These are phyloP conservation scores for Mactra quadrangularis DNA, from an alignment of 1,140 invertebrate species.

Conservation along the genomic window DNA sequence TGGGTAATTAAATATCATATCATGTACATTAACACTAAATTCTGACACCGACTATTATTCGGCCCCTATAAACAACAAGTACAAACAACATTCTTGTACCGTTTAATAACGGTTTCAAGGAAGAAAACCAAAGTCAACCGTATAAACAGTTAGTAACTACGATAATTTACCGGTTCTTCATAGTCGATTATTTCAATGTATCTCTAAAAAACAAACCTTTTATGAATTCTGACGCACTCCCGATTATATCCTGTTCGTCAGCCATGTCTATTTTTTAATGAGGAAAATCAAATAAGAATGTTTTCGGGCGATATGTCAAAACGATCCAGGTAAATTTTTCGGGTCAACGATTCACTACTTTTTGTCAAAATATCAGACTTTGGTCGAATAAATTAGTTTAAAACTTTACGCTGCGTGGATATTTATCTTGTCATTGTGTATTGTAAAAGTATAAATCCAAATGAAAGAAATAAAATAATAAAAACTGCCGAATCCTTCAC, in stretches of 20 bases:
- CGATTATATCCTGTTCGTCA: constrained; percentile 83
- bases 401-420: constrained; percentile 25
- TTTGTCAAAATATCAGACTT: constrained; percentile 34
- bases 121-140: constrained; percentile 44
- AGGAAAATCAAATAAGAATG: not conserved
- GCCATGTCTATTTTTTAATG: constrained; percentile 70
- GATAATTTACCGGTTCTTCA: not conserved
- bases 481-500: not conserved
- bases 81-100: no score
- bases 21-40: no score
- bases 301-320: constrained; percentile 4
- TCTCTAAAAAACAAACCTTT: constrained; percentile 75
- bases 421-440: not conserved
- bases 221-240: constrained; percentile 83
- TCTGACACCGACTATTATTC: no score
- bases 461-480: constrained; percentile 34
- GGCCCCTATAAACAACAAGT: no score
- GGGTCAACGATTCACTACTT: constrained; percentile 43
- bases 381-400: constrained; percentile 18
- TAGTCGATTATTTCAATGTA: not conserved
- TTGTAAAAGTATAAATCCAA: constrained; percentile 11
- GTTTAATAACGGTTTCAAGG: no score
- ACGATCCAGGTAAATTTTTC: constrained; percentile 7
- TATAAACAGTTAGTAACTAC: constrained; percentile 25
- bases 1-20: no score